Percentiles rank a stretch among this genome's conserved stretches.
Conservation (phyloP, 2,797 vertebrate species). For the Gymnoscopelus braueri region DNA sequence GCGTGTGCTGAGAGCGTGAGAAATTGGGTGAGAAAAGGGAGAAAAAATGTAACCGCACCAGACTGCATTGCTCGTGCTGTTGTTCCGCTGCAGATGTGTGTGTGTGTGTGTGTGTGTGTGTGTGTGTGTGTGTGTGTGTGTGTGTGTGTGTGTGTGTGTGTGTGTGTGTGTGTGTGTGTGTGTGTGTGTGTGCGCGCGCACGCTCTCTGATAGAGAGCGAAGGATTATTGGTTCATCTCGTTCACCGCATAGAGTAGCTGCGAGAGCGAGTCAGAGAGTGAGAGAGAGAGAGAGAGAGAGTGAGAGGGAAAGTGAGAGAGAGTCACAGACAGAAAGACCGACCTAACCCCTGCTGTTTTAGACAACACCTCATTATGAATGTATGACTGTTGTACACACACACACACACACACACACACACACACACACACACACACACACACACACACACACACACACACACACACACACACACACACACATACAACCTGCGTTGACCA, state of each 20-base stretch:
- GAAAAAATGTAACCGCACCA: too few species aligned
- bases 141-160: neutral
- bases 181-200: neutral
- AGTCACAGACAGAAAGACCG: neutral
- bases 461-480: neutral
- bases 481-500: neutral
- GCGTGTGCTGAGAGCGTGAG: neutral
- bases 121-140: conserved; percentile 1
- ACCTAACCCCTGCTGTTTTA: neutral
- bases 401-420: conserved; percentile 4
- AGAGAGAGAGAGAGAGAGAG: conserved; percentile 3
- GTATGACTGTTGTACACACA: neutral
- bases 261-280: neutral
- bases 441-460: conserved; percentile 10
- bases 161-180: neutral
- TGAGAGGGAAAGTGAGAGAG: neutral
- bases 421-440: neutral
- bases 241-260: too few species aligned
- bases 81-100: neutral
- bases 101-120: conserved; percentile 1
- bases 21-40: neutral
- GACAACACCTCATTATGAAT: neutral
- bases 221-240: too few species aligned
- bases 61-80: too few species aligned
- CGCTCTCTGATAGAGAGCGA: neutral